These are phyloP conservation scores for Cyanocitta stelleri DNA, from an alignment of 2,113 vertebrate species.

Conservation along the genomic window DNA sequence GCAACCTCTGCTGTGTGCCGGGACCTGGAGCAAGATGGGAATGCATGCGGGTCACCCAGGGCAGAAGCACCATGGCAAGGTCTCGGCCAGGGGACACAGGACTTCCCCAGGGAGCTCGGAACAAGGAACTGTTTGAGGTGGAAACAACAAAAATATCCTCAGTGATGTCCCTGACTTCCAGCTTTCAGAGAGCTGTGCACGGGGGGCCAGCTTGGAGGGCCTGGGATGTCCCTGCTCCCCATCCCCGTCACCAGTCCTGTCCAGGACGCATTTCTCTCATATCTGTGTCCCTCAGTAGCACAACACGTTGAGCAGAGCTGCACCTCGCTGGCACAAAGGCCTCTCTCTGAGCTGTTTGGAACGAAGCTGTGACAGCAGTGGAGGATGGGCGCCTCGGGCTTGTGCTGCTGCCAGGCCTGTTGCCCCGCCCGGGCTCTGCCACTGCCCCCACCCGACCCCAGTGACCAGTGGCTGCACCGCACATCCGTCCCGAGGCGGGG, in stretches of 20 bases:
- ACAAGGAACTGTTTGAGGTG: neutral
- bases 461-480: neutral
- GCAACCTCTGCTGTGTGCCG: neutral
- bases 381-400: neutral
- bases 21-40: neutral
- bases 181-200: neutral
- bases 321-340: neutral
- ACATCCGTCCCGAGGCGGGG: neutral
- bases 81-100: neutral
- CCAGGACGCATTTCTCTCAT: fast-evolving
- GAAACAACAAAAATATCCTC: neutral
- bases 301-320: neutral
- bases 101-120: neutral
- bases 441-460: fast-evolving
- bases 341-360: neutral
- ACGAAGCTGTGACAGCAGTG: neutral
- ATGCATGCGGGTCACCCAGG: neutral
- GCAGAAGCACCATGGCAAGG: neutral
- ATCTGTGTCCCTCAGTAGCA: neutral
- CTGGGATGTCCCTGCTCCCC: neutral
- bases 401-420: neutral
- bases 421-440: neutral
- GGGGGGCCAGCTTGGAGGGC: neutral
- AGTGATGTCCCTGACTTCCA: neutral
- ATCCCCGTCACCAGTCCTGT: neutral